Base-by-base conservation (phyloP, 2,888 invertebrate species). In the Synanthedon tipuliformis region DNA sequence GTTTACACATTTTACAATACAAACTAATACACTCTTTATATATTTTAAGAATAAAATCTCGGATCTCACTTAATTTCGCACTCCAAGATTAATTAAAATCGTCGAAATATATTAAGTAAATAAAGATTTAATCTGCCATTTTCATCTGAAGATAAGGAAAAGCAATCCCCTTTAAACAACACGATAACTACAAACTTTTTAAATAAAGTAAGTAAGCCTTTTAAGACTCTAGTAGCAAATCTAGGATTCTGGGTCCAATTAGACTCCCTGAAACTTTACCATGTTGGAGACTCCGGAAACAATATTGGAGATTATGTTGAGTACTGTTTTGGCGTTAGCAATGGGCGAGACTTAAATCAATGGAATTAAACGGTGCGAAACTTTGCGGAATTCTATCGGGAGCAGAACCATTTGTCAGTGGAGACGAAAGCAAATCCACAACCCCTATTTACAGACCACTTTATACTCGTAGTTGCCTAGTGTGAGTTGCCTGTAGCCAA, bases 401-500 rank as follows among this genome's bases (percentile, higher is more conserved):
- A 60, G 55, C 55, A 54, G 48, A 40, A 15, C 54, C 54, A 53
- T 52, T 51, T 53, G 60, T 59, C 60, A 62, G 49, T 56, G 57
- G 57, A 60, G 60, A 59, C 62, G 60, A 64, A 63, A 65, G 64
- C 66, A 66, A 71, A 73, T 69, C 68, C 70, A 61, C 61, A 63
- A 58, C 59, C 62, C 62, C 63, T 73, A 73, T 75, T 73, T 75
- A 66, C 67, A 63, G 61, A 65, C 62, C 68, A 65, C 70, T 73
- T 64, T 65, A 71, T 69, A n/a, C n/a, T n/a, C n/a, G n/a, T n/a
- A 68, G 66, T 59, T 61, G 57, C 57, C 58, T 60, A 57, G 57
- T 55, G 59, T 59, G 60, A 66, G 62, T 49, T 55, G 50, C 52
- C 50, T 52, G 52, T 53, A 58, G 55, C 57, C 57, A 54, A 54